Evolutionary conservation across 2,888 invertebrate genomes (phyloP).

Genomic region (Cosmia pyralina): DNA sequence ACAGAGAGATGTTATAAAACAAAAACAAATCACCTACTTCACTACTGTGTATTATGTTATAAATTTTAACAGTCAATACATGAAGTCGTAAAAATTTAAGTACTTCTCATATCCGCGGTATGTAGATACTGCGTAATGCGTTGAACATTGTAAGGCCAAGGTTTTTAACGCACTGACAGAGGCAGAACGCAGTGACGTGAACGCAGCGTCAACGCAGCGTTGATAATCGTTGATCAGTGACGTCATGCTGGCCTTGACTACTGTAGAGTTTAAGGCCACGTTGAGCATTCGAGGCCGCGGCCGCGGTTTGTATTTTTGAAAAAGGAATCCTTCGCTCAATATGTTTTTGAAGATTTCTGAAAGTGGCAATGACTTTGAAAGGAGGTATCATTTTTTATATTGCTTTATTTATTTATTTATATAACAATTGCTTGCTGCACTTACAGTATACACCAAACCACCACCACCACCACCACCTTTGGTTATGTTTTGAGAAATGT

Average conservation of each 20-base stretch:
- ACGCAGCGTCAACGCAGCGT: constrained; percentile 54
- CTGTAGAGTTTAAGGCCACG: constrained; percentile 53
- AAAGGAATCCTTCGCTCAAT: constrained; percentile 31
- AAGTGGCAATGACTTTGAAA: not conserved
- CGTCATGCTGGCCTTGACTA: constrained; percentile 55
- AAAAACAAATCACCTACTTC: constrained; percentile 53
- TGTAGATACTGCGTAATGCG: constrained; percentile 22
- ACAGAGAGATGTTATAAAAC: constrained; percentile 39
- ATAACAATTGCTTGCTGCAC: too few relatives aligned
- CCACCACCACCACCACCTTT: too few relatives aligned
- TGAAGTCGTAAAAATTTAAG: constrained; percentile 49
- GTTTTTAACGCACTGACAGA: constrained; percentile 28
- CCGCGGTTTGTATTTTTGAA: constrained; percentile 36
- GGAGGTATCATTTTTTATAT: not conserved
- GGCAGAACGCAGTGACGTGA: constrained; percentile 19
- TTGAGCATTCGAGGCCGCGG: constrained; percentile 36
- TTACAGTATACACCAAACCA: too few relatives aligned
- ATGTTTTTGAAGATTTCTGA: constrained; percentile 1
- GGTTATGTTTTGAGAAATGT: not conserved
- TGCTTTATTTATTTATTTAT: too few relatives aligned
- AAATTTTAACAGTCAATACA: constrained; percentile 60
- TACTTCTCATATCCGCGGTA: constrained; percentile 49
- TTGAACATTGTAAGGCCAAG: constrained; percentile 53
- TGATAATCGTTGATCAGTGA: constrained; percentile 36
- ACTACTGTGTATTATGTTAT: constrained; percentile 50